Percentiles rank a stretch among this genome's conserved stretches.
Evolutionary conservation across 2,888 invertebrate genomes (phyloP).

Genomic region (Plutella xylostella): DNA sequence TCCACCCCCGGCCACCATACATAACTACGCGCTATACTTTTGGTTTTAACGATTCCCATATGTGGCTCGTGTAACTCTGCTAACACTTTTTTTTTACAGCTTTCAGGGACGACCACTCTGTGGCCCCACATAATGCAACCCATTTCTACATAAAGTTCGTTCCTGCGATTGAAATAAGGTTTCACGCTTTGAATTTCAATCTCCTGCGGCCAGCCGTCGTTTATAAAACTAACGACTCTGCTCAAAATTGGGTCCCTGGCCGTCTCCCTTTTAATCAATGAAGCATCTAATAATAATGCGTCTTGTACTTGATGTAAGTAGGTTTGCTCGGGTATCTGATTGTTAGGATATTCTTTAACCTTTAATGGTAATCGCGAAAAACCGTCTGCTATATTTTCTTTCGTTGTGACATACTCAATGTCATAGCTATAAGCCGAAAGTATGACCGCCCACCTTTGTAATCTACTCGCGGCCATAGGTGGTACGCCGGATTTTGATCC

Average conservation of each 20-base stretch:
- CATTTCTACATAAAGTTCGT: slow-evolving; percentile 14
- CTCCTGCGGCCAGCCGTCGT: slow-evolving; percentile 9
- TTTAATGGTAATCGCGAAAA: slow-evolving; percentile 2
- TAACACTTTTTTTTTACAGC: slow-evolving; percentile 9
- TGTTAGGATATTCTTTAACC: neutral
- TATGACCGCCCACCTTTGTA: slow-evolving; percentile 13
- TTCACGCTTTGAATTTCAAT: neutral
- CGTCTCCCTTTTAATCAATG: neutral
- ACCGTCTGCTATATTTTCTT: slow-evolving; percentile 13
- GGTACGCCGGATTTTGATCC: slow-evolving; percentile 15
- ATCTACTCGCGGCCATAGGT: slow-evolving; percentile 11
- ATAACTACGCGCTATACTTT: slow-evolving; percentile 12
- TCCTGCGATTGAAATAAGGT: slow-evolving; percentile 6
- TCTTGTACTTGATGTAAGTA: slow-evolving; percentile 1
- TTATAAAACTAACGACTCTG: neutral
- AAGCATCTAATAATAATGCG: neutral
- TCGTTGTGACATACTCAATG: slow-evolving; percentile 13
- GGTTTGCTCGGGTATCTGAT: neutral
- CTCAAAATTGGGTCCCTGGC: neutral
- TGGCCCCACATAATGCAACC: slow-evolving; percentile 17
- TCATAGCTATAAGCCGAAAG: slow-evolving; percentile 14
- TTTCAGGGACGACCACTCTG: slow-evolving; percentile 13
- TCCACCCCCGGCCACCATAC: slow-evolving; percentile 21
- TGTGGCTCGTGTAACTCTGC: slow-evolving; percentile 17
- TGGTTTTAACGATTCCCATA: slow-evolving; percentile 20